Evolutionary conservation across 1,140 invertebrate species (phyloP), one percentile per base, ranked within the genome.

Genomic region (Drosophila nannoptera): DNA sequence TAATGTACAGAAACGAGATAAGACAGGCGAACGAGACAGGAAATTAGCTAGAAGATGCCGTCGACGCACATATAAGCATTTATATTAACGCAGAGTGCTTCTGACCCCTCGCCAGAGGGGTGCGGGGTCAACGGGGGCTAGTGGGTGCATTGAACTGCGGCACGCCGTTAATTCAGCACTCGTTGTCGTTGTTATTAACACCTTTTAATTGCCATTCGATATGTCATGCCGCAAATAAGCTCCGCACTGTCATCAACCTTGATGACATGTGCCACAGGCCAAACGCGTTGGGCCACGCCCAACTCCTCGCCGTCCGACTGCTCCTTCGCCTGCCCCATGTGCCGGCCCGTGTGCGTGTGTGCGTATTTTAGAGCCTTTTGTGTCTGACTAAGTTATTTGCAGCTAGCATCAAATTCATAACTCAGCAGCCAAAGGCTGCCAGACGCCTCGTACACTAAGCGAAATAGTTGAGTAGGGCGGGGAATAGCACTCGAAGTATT

Each of bases 161-260:
- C 49, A 14, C 42, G 35, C 16, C 35, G 48, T 62, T 84, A 77
- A 83, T 77, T 76, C 76, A 73, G 80, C 59, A 64, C 29, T 49
- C 65, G 61, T 71, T 78, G 53, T 62, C 70, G 31, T 61, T 32
- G 40, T 48, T 69, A 62, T 54, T 48, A 58, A 33, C 75, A 70
- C 75, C 78, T 82, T 78, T 86, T 83, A 83, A 83, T 83, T 83
- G 81, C 81, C 80, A 73, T 76, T 83, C 80, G 63, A 83, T 83
- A 73, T 76, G 72, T 78, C 72, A 75, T 56, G 64, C 38, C 43
- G 56, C 43, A 48, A 64, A 66, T 45, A 46, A 16, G 38, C 38
- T 58, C 54, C n/a, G 43, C 49, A 29, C 80, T 83, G 78, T 83
- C 78, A 83, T 83, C 78, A 83, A 83, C 78, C 78, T 84, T 76